phyloP scores from a whole-genome alignment of 2,797 vertebrate species.

The Sebastolobus altivelis region DNA sequence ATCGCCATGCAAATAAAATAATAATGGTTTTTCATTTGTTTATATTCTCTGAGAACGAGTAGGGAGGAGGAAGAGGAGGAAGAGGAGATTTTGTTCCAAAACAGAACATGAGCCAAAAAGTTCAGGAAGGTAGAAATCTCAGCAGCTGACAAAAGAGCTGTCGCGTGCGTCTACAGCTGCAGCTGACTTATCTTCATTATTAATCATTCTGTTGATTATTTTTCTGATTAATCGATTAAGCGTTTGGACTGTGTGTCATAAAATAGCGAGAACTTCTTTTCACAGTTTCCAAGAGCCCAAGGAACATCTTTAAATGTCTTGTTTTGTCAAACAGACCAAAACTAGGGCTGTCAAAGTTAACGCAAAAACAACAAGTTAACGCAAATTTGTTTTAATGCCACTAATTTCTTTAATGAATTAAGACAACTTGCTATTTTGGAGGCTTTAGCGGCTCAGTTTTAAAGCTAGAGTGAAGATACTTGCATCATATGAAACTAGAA shows the following conservation, averaged over 20 bases:
- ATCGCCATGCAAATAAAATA: slow-evolving; percentile 14
- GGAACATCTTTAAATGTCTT: neutral
- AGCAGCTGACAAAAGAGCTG: neutral
- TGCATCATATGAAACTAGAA: no score
- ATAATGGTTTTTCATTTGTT: slow-evolving; percentile 25
- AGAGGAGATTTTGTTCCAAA: slow-evolving; percentile 33
- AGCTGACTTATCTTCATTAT: neutral
- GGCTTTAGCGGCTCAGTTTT: no score
- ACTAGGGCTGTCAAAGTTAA: neutral
- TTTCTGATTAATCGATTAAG: neutral
- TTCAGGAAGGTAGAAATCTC: neutral
- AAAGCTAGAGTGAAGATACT: no score
- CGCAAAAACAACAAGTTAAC: no score
- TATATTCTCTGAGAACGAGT: neutral
- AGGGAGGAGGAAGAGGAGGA: slow-evolving; percentile 8
- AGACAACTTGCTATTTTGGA: no score
- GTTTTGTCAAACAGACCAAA: neutral
- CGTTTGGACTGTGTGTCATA: neutral
- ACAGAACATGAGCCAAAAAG: slow-evolving; percentile 19
- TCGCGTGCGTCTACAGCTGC: neutral
- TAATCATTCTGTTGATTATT: neutral
- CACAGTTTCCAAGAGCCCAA: neutral
- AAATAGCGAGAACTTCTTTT: neutral
- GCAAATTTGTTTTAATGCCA: no score
- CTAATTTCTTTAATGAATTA: no score